phyloP scores from a whole-genome alignment of 1,140 invertebrate genomes.

The Drosophila obscura region DNA sequence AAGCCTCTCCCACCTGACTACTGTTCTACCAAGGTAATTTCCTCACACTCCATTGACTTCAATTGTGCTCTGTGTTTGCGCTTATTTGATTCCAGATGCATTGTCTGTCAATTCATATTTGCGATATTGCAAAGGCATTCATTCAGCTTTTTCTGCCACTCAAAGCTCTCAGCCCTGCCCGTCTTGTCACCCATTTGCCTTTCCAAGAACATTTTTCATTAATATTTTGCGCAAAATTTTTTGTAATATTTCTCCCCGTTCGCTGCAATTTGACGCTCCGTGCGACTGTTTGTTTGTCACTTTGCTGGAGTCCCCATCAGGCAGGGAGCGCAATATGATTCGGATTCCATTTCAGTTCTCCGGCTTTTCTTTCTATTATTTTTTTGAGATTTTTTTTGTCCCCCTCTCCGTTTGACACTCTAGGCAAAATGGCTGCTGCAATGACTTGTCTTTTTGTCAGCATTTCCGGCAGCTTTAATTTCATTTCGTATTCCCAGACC shows the following conservation, averaged over 20 bases:
- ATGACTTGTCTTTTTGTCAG: slow-evolving; percentile 75
- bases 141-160: background rate
- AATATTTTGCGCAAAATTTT: slow-evolving; percentile 44
- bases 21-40: slow-evolving; percentile 42
- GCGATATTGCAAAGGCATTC: slow-evolving; percentile 10
- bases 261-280: slow-evolving; percentile 37
- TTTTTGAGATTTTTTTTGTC: slow-evolving; percentile 1
- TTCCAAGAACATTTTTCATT: slow-evolving; percentile 51
- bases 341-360: slow-evolving; percentile 54
- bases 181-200: slow-evolving; percentile 6
- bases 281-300: slow-evolving; percentile 41
- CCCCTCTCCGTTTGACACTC: slow-evolving; percentile 54
- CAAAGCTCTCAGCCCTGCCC: background rate
- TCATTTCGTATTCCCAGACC: slow-evolving; percentile 55
- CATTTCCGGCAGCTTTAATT: slow-evolving; percentile 78
- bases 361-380: slow-evolving; percentile 12
- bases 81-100: slow-evolving; percentile 9
- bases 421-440: slow-evolving; percentile 67
- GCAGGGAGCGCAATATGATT: slow-evolving; percentile 36
- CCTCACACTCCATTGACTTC: slow-evolving; percentile 12
- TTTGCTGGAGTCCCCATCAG: background rate
- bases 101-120: slow-evolving; percentile 14
- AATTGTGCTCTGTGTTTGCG: slow-evolving; percentile 10
- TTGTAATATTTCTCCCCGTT: slow-evolving; percentile 25
- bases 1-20: background rate